Conservation (phyloP, 2,888 invertebrate genomes). For the Xestia c-nigrum region DNA sequence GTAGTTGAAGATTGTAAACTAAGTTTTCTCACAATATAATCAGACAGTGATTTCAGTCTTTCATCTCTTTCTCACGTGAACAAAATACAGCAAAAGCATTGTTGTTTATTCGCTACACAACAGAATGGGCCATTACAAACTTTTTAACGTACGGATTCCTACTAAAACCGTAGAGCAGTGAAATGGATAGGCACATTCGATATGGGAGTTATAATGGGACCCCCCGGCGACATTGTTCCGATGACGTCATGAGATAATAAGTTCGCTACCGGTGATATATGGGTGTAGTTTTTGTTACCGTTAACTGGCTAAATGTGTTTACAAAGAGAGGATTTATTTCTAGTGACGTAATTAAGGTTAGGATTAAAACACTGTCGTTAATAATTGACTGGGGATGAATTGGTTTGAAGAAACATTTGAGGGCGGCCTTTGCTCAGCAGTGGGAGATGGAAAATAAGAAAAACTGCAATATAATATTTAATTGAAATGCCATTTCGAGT, state of each 20-base stretch:
- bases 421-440: no score
- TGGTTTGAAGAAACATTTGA: no score
- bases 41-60: background rate
- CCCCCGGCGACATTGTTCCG: conserved; percentile 54
- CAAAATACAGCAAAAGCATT: background rate
- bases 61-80: background rate
- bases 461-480: no score
- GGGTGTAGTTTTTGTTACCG: conserved; percentile 46
- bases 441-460: no score
- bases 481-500: no score
- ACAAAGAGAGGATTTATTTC: conserved; percentile 17
- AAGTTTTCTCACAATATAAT: background rate
- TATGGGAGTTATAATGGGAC: conserved; percentile 51
- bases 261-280: conserved; percentile 44
- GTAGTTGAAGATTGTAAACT: background rate
- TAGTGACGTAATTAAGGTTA: conserved; percentile 4
- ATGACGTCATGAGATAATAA: conserved; percentile 62
- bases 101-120: conserved; percentile 11
- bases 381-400: background rate
- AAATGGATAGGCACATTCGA: conserved; percentile 56
- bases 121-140: conserved; percentile 18
- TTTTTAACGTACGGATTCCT: conserved; percentile 42
- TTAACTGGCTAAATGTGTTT: conserved; percentile 26
- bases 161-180: conserved; percentile 45
- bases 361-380: background rate